A percentile compares a stretch with the other conserved stretches of the same genome.
Evolutionary conservation across 2,113 vertebrate species (phyloP).

Genomic region (Diglossa brunneiventris): DNA sequence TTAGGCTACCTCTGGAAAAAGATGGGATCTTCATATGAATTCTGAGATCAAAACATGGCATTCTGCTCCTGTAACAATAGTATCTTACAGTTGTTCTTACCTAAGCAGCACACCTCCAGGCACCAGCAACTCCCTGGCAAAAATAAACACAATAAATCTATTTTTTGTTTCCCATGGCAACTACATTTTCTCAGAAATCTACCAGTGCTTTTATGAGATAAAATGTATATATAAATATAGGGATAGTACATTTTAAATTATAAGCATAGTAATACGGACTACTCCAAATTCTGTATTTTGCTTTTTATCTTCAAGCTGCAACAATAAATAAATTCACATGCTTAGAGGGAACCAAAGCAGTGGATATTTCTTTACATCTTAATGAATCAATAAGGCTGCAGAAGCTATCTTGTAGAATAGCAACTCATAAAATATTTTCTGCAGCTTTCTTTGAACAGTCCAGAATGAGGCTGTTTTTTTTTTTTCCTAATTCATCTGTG

Average conservation of each 20-base stretch:
- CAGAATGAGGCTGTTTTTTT: background rate
- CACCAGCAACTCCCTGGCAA: background rate
- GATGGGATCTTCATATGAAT: background rate
- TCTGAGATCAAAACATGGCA: background rate
- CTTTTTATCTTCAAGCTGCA: background rate
- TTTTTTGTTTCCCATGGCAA: slow-evolving; percentile 14
- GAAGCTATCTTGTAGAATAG: background rate
- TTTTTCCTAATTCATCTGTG: background rate
- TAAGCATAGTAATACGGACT: background rate
- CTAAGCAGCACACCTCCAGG: background rate
- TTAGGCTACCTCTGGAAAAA: background rate
- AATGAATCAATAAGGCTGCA: background rate
- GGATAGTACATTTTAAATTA: background rate
- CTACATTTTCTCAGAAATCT: background rate
- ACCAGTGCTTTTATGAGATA: background rate
- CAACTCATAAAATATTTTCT: background rate
- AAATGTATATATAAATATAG: background rate
- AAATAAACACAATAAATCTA: background rate
- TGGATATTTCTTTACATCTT: background rate
- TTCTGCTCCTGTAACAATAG: background rate
- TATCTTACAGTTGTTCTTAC: background rate
- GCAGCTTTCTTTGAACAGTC: background rate
- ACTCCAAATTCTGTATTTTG: background rate
- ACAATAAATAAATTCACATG: background rate
- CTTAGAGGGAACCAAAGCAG: background rate